A percentile compares a stretch with the other conserved stretches of the same genome.
These are phyloP conservation scores for Stenodera caucasica DNA, from an alignment of 2,888 invertebrate species.

Conservation along the genomic window DNA sequence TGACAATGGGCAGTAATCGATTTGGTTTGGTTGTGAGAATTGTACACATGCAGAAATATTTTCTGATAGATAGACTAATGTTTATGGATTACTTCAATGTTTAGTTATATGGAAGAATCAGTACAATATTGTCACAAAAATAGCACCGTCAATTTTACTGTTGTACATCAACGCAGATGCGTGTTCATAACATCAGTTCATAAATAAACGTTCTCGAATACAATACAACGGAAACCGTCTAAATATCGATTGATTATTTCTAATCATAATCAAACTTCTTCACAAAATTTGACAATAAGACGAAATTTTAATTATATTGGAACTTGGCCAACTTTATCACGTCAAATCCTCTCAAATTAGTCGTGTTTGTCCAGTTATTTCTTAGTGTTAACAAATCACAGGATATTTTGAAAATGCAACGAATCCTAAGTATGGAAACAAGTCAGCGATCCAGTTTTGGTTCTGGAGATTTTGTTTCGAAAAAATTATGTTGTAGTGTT, in stretches of 20 bases:
- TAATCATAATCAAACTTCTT: background rate
- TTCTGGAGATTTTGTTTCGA: constrained; percentile 47
- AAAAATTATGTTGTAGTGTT: constrained; percentile 51
- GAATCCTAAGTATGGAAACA: constrained; percentile 56
- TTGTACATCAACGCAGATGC: background rate
- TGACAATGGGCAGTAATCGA: background rate
- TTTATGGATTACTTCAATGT: too few relatives aligned
- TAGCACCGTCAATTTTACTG: background rate
- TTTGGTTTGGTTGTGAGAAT: background rate
- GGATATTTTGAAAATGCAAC: constrained; percentile 50
- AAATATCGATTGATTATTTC: background rate
- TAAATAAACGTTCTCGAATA: background rate
- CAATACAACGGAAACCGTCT: background rate
- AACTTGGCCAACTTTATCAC: background rate
- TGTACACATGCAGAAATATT: too few relatives aligned
- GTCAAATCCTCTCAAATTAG: background rate
- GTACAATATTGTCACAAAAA: background rate
- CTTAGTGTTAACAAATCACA: constrained; percentile 11
- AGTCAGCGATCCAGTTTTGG: constrained; percentile 45
- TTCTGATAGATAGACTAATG: too few relatives aligned
- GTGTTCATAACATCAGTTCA: background rate
- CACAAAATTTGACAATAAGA: too few relatives aligned
- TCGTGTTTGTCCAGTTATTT: background rate
- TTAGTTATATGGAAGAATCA: background rate
- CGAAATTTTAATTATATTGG: background rate